A percentile compares a stretch with the other conserved stretches of the same genome.
Conservation (phyloP, 2,113 vertebrate genomes). For the Motacilla alba region DNA sequence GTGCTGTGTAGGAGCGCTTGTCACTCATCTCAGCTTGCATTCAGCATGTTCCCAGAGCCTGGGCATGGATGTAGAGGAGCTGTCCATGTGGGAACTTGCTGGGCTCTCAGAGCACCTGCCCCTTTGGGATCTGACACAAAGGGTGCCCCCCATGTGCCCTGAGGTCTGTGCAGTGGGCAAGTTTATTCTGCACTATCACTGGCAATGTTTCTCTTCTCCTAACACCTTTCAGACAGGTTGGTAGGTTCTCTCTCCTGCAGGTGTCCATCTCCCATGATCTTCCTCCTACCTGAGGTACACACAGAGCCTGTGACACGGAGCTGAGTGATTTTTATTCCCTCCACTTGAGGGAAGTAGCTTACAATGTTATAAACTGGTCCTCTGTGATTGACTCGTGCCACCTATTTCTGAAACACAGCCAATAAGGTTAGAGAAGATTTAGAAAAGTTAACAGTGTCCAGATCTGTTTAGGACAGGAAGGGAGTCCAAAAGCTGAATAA, state of each 20-base stretch:
- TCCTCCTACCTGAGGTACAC: neutral
- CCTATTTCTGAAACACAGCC: conserved; percentile 7
- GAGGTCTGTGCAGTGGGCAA: neutral
- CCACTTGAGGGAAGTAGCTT: conserved; percentile 61
- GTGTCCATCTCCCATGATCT: neutral
- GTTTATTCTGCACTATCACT: neutral
- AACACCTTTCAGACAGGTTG: neutral
- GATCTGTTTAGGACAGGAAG: neutral
- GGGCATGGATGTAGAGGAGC: neutral
- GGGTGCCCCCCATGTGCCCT: neutral
- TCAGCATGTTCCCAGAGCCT: neutral
- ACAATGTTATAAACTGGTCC: conserved; percentile 8
- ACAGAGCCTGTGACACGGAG: neutral
- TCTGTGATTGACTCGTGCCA: conserved; percentile 16
- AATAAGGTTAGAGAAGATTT: neutral
- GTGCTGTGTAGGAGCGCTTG: neutral
- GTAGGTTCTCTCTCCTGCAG: neutral
- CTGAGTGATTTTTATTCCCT: conserved; percentile 47
- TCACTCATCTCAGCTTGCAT: neutral
- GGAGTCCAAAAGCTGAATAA: neutral
- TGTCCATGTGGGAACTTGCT: neutral
- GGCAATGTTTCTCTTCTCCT: neutral
- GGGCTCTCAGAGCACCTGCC: neutral
- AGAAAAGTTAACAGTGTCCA: neutral
- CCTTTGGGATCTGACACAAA: neutral